Base-by-base conservation (phyloP, 2,888 invertebrate species). In the Cephus sareptanus region DNA sequence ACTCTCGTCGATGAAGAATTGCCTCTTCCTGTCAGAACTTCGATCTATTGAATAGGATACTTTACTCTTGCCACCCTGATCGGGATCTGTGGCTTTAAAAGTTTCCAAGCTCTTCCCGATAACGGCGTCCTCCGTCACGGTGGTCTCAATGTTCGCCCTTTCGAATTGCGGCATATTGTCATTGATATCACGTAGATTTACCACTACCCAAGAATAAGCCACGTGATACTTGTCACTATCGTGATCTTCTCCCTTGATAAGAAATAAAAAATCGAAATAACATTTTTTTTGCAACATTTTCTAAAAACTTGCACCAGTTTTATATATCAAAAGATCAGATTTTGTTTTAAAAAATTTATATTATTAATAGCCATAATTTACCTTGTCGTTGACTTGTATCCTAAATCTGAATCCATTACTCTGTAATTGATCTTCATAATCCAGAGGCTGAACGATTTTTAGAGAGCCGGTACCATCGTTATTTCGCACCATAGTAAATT, bases 181-280 rank as follows among this genome's bases (percentile, higher is more conserved):
- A 93, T 99, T 99, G 86, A 97, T 97, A 91, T 99, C 99, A 80
- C 97, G 94, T 80, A 99, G 93, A 89, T 96, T 97, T 40, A 98
- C 97, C 81, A 97, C 96, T 79, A 98, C 98, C 97, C 97, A 98
- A 1, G 98, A 98, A 92, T 97, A 97, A 81, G 98, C 98, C 83
- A 98, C 97, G 92, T 98, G 98, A 90, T 98, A 97, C 92, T 98
- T 98, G 92, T 99, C 99, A 92, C 97, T 97, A 92, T 97, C 97
- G 89, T 97, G 97, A 90, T 98, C 97, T 93, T 98, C 98, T 37
- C 97, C 98, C 94, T 93, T 77, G 0, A 79, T 70, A 35, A 33
- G 76, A 3, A 70, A 79, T 34, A 34, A 9, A 34, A 34, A 3
- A 37, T 73, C 35, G 35, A 76, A 33, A 15, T 69, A 15, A 23